Base-by-base conservation (phyloP, 2,113 vertebrate genomes). In the Uropsilus gracilis region DNA sequence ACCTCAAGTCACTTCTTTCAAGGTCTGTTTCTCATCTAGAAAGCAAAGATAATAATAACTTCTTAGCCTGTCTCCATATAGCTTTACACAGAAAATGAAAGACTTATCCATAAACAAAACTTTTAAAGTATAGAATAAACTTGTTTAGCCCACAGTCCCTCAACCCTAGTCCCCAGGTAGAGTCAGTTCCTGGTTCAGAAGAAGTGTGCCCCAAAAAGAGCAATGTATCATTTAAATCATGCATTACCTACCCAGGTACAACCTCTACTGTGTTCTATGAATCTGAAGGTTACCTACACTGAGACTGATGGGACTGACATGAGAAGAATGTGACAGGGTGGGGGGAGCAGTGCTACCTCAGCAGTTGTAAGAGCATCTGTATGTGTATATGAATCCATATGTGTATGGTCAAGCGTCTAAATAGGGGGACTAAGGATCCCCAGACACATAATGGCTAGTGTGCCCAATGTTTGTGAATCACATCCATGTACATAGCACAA, bases 211-310 rank as follows among this genome's bases (percentile, higher is more conserved):
- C 44, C 32, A 75, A n/a, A 6, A 72, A 90, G 30, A 48, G 78
- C 10, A 14, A 93, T 18, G 24, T 22, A 73, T 46, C 48, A 48
- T n/a, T 86, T 93, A 50, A 61, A 57, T 39, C 48, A 84, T 28
- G 1, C 12, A 34, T n/a, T 57, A 37, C 75, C 69, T 93, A 93
- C 34, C 73, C 57, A 86, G 69, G 76, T 57, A 63, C n/a, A 44
- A 88, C 46, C n/a, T 73, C 63, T 24, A 86, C 39, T 86, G 37
- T 66, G n/a, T 55, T 81, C 26, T 57, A 48, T 78, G 46, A 66
- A 8, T 90, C 72, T 95, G 69, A 91, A 93, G 24, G 24, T 91
- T 89, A 95, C 73, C 80, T 96, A 89, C 93, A 93, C 64, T 69
- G 90, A 95, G 72, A 84, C 32, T 93, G 48, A 93, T 91, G 69